Percentiles rank a stretch among this genome's conserved stretches.
Conservation (phyloP, 2,113 vertebrate species). For the Scophthalmus maximus region DNA sequence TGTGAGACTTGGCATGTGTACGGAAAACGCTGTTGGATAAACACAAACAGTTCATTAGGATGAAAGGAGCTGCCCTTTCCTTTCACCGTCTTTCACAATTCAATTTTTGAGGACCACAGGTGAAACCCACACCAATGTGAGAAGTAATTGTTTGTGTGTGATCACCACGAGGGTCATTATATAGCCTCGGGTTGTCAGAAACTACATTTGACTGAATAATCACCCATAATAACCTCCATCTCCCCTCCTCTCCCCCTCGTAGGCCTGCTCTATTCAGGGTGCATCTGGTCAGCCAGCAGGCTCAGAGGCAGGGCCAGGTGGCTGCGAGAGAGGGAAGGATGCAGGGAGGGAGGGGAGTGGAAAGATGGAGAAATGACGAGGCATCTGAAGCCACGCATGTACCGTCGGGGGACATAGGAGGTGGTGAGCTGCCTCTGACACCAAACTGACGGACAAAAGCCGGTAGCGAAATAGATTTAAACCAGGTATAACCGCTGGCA, state of each 20-base stretch:
- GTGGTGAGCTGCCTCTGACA: conserved; percentile 25
- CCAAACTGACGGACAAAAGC: conserved; percentile 25
- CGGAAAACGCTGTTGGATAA: conserved; percentile 47
- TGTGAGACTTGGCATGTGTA: conserved; percentile 35
- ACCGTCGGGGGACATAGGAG: conserved; percentile 34
- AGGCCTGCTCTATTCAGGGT: conserved; percentile 72
- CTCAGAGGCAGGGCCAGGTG: conserved; percentile 78
- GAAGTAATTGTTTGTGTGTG: not conserved
- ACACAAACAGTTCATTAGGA: conserved; percentile 42
- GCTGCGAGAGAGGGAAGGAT: conserved; percentile 41
- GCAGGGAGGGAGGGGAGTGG: conserved; percentile 32
- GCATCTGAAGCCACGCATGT: conserved; percentile 47
- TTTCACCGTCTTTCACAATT: not conserved
- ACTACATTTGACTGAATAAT: conserved; percentile 44
- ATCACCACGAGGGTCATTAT: not conserved
- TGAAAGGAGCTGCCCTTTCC: conserved; percentile 1
- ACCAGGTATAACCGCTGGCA: conserved; percentile 30
- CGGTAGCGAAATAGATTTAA: not conserved
- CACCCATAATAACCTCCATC: conserved; percentile 56
- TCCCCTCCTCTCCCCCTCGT: conserved; percentile 42
- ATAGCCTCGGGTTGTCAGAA: conserved; percentile 27
- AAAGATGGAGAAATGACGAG: conserved; percentile 39
- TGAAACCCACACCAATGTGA: not conserved
- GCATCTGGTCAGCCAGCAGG: conserved; percentile 82
- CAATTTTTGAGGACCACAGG: too few species aligned